Conservation (phyloP, 2,113 vertebrate species). For the Neolamprologus devosi region DNA sequence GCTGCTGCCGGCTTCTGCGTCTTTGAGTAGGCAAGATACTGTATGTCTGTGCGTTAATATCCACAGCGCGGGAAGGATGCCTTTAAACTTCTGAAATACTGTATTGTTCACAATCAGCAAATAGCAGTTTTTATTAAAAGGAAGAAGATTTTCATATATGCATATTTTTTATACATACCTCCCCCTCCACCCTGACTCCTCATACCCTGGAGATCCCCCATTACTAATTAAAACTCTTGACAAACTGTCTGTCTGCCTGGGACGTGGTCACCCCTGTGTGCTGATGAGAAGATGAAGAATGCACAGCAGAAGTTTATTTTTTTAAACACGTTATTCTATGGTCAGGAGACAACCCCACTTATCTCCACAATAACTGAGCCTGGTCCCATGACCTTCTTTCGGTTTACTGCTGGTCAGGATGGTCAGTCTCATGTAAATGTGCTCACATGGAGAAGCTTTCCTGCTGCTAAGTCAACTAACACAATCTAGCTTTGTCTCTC, state of each 20-base stretch:
- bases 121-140: constrained; percentile 6
- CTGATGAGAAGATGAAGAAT: constrained; percentile 58
- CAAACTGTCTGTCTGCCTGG: constrained; percentile 74
- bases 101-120: constrained; percentile 21
- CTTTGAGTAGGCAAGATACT: neutral
- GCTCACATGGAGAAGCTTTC: neutral
- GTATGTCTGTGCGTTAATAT: neutral
- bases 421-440: constrained; percentile 30
- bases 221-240: constrained; percentile 83
- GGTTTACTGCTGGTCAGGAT: constrained; percentile 23
- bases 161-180: neutral
- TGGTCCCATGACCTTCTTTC: neutral
- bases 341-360: constrained; percentile 39
- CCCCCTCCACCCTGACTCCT: constrained; percentile 66
- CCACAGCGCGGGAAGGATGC: neutral
- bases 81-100: constrained; percentile 19
- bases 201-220: constrained; percentile 63
- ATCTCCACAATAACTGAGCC: constrained; percentile 45
- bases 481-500: neutral
- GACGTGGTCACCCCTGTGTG: constrained; percentile 19
- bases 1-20: constrained; percentile 54
- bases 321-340: constrained; percentile 11
- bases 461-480: neutral
- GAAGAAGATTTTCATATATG: constrained; percentile 3
- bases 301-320: constrained; percentile 30